phyloP scores from a whole-genome alignment of 2,888 invertebrate genomes.

The Ectemnius cavifrons region DNA sequence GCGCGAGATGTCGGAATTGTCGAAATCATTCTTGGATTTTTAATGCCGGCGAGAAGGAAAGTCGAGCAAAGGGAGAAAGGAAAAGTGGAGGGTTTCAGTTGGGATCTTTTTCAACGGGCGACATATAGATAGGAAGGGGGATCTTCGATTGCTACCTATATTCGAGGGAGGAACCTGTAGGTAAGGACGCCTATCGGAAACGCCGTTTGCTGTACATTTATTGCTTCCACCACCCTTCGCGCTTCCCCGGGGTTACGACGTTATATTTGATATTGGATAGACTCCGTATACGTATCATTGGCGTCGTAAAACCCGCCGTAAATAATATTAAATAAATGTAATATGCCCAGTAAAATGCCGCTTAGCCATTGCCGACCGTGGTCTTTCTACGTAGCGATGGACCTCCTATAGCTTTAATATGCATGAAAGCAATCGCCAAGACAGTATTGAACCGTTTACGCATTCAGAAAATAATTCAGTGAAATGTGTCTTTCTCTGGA shows the following conservation, averaged over 20 bases:
- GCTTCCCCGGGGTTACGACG: slow-evolving; percentile 73
- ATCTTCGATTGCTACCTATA: slow-evolving; percentile 62
- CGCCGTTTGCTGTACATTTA: slow-evolving; percentile 77
- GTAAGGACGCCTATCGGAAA: slow-evolving; percentile 73
- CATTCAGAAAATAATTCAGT: slow-evolving; percentile 34
- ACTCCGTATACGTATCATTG: slow-evolving; percentile 77
- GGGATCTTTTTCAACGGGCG: slow-evolving; percentile 34
- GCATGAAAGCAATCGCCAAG: slow-evolving; percentile 27
- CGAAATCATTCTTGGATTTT: slow-evolving; percentile 3
- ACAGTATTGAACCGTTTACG: slow-evolving; percentile 8
- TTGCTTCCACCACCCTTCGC: slow-evolving; percentile 71
- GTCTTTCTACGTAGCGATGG: slow-evolving; percentile 16
- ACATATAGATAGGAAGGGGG: slow-evolving; percentile 34
- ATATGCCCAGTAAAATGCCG: slow-evolving; percentile 74
- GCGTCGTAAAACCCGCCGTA: slow-evolving; percentile 76
- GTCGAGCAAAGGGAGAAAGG: slow-evolving; percentile 32
- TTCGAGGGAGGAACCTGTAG: slow-evolving; percentile 58
- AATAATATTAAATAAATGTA: slow-evolving; percentile 78
- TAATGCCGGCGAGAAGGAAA: slow-evolving; percentile 14
- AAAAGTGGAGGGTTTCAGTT: slow-evolving; percentile 44
- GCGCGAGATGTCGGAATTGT: no score
- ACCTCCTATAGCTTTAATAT: slow-evolving; percentile 44
- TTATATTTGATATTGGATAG: slow-evolving; percentile 78
- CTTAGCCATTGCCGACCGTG: slow-evolving; percentile 60
- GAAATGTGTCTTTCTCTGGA: slow-evolving; percentile 27